Percentiles rank a stretch among this genome's conserved stretches.
Evolutionary conservation across 2,888 invertebrate genomes (phyloP).

Genomic region (Phragmatobia fuliginosa): DNA sequence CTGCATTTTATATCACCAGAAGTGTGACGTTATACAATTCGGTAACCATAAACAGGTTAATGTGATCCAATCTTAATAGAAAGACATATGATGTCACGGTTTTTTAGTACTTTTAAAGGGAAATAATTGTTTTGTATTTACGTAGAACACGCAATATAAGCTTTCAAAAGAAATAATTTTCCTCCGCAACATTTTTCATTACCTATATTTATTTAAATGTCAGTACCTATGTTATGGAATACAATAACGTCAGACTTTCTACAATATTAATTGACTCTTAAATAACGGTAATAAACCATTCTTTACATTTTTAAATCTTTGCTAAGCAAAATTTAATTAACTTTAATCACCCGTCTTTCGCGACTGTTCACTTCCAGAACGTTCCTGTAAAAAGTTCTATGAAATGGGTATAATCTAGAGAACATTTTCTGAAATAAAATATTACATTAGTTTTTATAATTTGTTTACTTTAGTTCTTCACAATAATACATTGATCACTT

Average conservation of each 20-base stretch:
- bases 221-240: background rate
- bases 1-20: no score
- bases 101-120: no score
- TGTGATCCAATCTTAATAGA: no score
- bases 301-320: conserved; percentile 16
- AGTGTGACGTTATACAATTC: no score
- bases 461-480: background rate
- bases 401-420: conserved; percentile 7
- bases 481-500: background rate
- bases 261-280: conserved; percentile 1
- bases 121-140: no score
- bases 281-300: conserved; percentile 7
- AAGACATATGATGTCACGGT: no score
- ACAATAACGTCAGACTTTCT: background rate
- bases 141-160: no score
- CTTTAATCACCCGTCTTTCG: conserved; percentile 16
- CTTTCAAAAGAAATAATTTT: no score
- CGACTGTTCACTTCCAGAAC: conserved; percentile 3
- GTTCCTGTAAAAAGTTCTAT: conserved; percentile 17
- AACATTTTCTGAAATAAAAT: conserved; percentile 6
- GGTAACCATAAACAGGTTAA: no score
- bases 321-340: conserved; percentile 21
- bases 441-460: background rate
- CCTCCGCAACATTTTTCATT: no score
- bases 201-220: background rate